A percentile compares a stretch with the other conserved stretches of the same genome.
phyloP scores from a whole-genome alignment of 2,888 invertebrate genomes.

The Pasiphila rectangulata region DNA sequence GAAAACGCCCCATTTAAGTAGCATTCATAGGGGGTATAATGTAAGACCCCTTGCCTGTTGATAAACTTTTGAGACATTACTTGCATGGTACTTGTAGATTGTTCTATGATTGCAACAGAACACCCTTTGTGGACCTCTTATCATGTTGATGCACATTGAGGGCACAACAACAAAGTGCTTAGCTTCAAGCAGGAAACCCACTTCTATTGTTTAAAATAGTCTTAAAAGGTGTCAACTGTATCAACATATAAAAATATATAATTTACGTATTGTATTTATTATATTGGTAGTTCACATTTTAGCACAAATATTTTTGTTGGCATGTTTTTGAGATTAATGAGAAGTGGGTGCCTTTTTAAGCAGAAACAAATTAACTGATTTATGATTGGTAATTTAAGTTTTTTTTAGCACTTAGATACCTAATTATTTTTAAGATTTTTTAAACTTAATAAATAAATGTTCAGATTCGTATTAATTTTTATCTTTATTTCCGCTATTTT shows the following conservation, averaged over 20 bases:
- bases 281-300: too few relatives aligned
- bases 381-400: background rate
- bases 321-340: background rate
- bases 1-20: too few relatives aligned
- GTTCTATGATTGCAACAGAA: background rate
- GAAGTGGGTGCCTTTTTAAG: background rate
- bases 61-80: background rate
- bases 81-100: background rate
- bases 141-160: slow-evolving; percentile 15
- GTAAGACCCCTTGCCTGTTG: too few relatives aligned
- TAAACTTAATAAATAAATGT: too few relatives aligned
- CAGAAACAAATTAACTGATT: background rate
- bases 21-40: too few relatives aligned
- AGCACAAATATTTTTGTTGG: too few relatives aligned
- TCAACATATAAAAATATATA: slow-evolving; percentile 1
- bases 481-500: too few relatives aligned
- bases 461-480: too few relatives aligned
- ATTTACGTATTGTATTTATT: too few relatives aligned
- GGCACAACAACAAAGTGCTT: slow-evolving; percentile 20
- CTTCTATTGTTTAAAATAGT: slow-evolving; percentile 23
- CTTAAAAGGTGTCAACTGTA: slow-evolving; percentile 20
- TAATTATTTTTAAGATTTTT: too few relatives aligned
- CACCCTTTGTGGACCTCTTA: slow-evolving; percentile 4
- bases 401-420: background rate
- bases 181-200: slow-evolving; percentile 24